Evolutionary conservation across 2,888 invertebrate genomes (phyloP), one percentile per base, ranked within the genome.

Genomic region (Saturnia japonica): DNA sequence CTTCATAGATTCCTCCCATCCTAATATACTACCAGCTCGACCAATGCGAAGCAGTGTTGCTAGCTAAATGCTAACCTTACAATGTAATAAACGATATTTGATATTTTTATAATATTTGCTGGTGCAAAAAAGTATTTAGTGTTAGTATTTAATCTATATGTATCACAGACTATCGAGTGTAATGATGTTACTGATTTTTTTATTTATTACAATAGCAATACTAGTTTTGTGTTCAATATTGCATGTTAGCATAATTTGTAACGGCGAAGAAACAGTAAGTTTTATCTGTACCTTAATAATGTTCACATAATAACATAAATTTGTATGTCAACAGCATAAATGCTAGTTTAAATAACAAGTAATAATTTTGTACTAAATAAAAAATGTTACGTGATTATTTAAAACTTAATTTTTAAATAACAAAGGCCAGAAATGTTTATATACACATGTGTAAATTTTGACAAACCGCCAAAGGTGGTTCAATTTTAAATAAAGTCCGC

Each of bases 21-120:
- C 22, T 54, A 54, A 22, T 2, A 22, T 22, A 25, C 57, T 60
- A 28, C 57, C 11, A 60, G 57, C 57, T 64, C 64, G 40, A 40
- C 64, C 40, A 64, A 64, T n/a, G n/a, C 40, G n/a, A 19, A 40
- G 64, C 40, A 16, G 6, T 25, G 40, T 64, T 40, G n/a, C 64
- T 64, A 34, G n/a, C 64, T 64, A 34, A 2, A 34, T 34, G 34
- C 34, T 4, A 72, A 67, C 57, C 73, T 75, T 77, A 74, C 70
- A 76, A 77, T 28, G 12, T 60, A 77, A 75, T 75, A 76, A 70
- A 76, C 73, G 72, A 78, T 78, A 81, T 88, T 87, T 88, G 88
- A 89, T 90, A 90, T 90, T 90, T 91, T 90, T 90, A 88, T 90
- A 80, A 88, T 90, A 81, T 80, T 83, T 83, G 87, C 88, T 85